Evolutionary conservation across 2,888 invertebrate species (phyloP).

Genomic region (Chalcis sispes): DNA sequence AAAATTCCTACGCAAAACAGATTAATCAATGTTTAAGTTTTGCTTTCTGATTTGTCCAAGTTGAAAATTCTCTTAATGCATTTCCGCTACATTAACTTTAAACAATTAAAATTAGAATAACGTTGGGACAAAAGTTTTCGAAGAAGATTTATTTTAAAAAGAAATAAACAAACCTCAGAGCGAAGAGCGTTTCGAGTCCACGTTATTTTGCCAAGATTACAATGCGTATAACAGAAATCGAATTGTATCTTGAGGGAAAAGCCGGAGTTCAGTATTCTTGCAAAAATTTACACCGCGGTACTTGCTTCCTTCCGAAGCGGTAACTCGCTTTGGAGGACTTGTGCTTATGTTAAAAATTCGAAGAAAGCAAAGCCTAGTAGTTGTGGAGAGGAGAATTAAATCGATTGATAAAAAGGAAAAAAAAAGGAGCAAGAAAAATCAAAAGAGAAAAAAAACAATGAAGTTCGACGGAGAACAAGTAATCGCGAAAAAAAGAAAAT

Average conservation of each 20-base stretch:
- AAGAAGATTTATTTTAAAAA: constrained; percentile 18
- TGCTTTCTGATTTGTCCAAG: background rate
- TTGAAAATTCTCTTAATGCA: background rate
- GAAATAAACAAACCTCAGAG: constrained; percentile 16
- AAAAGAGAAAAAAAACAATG: background rate
- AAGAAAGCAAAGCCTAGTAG: background rate
- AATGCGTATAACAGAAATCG: constrained; percentile 7
- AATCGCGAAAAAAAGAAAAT: no score
- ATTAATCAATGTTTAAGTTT: constrained; percentile 8
- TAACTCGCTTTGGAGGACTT: no score
- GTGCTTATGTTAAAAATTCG: background rate
- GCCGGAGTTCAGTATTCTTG: background rate
- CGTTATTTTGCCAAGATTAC: constrained; percentile 3
- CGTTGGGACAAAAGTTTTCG: constrained; percentile 21
- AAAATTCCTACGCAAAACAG: background rate
- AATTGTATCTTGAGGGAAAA: background rate
- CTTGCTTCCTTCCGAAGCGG: no score
- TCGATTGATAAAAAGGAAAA: background rate
- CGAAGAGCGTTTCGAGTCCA: background rate
- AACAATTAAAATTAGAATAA: background rate
- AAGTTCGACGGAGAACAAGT: no score
- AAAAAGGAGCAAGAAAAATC: background rate
- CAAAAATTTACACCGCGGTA: constrained; percentile 24
- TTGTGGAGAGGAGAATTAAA: background rate
- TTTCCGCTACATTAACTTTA: constrained; percentile 10